Percentiles rank a stretch among this genome's conserved stretches.
Evolutionary conservation across 2,888 invertebrate genomes (phyloP).

Genomic region (Amorpha juglandis): DNA sequence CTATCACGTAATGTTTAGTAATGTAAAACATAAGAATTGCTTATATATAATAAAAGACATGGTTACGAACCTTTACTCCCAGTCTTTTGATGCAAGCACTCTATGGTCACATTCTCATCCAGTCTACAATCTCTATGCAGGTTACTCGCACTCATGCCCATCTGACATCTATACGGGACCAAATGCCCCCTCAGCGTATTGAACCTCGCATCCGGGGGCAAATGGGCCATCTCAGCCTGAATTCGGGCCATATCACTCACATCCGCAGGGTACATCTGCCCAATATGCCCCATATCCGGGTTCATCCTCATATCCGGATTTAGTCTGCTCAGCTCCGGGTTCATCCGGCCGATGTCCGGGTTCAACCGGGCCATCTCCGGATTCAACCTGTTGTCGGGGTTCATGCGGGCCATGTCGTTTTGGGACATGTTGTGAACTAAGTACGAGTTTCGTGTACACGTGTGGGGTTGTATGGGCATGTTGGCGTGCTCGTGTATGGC

Average conservation of each 20-base stretch:
- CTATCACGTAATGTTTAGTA: too few relatives aligned
- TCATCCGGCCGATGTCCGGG: constrained; percentile 47
- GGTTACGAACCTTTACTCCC: constrained; percentile 64
- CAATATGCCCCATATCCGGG: constrained; percentile 41
- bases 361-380: constrained; percentile 54
- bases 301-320: constrained; percentile 50
- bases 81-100: constrained; percentile 73
- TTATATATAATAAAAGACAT: background rate
- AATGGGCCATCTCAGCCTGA: constrained; percentile 56
- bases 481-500: constrained; percentile 54
- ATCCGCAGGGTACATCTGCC: constrained; percentile 39
- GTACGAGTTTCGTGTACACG: constrained; percentile 64
- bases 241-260: constrained; percentile 52
- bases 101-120: constrained; percentile 62
- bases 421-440: constrained; percentile 51
- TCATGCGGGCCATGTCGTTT: constrained; percentile 36
- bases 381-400: constrained; percentile 43
- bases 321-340: constrained; percentile 42
- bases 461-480: constrained; percentile 54
- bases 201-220: constrained; percentile 60
- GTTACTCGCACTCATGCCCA: constrained; percentile 72
- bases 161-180: constrained; percentile 71
- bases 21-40: background rate
- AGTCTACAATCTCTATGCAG: constrained; percentile 68
- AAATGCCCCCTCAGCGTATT: constrained; percentile 76